These are phyloP conservation scores for Toxostoma redivivum DNA, from an alignment of 2,113 vertebrate species.

Conservation along the genomic window DNA sequence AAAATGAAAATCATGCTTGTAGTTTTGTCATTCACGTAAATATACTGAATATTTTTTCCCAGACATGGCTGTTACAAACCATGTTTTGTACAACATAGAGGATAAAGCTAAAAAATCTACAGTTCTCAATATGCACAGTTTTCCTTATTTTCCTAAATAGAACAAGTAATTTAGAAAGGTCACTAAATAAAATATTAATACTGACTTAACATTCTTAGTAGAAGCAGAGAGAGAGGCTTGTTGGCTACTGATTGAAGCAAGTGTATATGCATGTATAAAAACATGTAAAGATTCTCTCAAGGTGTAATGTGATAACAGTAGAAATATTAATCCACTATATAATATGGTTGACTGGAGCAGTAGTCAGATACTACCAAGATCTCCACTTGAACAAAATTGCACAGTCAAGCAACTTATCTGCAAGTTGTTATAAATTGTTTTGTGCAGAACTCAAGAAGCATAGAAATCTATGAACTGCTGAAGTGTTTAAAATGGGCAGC, in stretches of 20 bases:
- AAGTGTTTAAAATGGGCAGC: neutral
- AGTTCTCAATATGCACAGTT: fast-evolving
- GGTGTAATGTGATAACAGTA: neutral
- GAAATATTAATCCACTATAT: neutral
- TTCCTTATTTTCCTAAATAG: neutral
- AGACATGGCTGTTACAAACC: neutral
- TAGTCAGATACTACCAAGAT: neutral
- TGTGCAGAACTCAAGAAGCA: neutral
- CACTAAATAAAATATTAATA: neutral
- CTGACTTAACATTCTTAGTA: neutral
- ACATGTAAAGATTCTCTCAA: neutral
- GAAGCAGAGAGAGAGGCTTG: neutral
- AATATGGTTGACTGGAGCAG: neutral
- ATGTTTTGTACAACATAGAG: neutral
- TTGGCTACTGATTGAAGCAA: neutral
- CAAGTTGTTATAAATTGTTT: neutral
- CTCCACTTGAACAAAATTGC: neutral
- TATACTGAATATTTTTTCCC: neutral
- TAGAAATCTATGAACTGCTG: neutral
- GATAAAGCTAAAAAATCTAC: neutral
- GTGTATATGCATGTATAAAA: neutral
- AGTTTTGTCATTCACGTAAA: neutral
- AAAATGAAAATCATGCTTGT: neutral
- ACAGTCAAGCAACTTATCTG: neutral
- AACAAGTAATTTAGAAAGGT: neutral